phyloP scores from a whole-genome alignment of 2,797 vertebrate genomes.

The Clarias pachynema region DNA sequence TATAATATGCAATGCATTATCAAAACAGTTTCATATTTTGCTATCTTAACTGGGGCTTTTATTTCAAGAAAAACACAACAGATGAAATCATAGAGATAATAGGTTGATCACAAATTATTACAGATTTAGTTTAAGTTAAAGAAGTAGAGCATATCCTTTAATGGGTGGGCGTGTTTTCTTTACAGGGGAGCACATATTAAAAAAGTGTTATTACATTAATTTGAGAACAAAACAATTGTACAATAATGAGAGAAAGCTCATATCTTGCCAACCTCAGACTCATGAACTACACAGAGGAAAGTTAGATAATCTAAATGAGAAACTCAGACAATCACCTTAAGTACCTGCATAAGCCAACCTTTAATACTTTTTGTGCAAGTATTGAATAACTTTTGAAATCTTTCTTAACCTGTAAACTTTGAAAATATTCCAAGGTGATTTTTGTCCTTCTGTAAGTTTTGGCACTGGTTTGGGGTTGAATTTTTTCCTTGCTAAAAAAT shows the following conservation, averaged over 20 bases:
- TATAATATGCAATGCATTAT: neutral
- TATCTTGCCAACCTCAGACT: neutral
- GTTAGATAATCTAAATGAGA: neutral
- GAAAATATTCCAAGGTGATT: neutral
- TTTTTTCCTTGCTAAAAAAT: neutral
- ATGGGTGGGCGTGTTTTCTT: neutral
- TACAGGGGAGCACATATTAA: neutral
- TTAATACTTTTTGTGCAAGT: neutral
- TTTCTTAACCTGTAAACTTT: neutral
- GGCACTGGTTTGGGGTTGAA: neutral
- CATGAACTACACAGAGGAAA: conserved; percentile 26
- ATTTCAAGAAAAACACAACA: neutral
- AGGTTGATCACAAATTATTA: neutral
- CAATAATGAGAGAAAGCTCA: neutral
- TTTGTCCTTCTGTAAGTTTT: neutral
- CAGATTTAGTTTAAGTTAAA: neutral
- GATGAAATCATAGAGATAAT: neutral
- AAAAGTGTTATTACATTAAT: neutral
- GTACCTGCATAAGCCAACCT: neutral
- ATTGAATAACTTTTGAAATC: neutral
- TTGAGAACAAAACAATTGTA: neutral
- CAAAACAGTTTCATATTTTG: neutral
- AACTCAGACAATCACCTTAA: neutral
- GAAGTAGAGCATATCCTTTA: neutral
- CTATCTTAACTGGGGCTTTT: neutral